Conservation (phyloP, 2,113 vertebrate genomes). For the Dasyurus viverrinus region DNA sequence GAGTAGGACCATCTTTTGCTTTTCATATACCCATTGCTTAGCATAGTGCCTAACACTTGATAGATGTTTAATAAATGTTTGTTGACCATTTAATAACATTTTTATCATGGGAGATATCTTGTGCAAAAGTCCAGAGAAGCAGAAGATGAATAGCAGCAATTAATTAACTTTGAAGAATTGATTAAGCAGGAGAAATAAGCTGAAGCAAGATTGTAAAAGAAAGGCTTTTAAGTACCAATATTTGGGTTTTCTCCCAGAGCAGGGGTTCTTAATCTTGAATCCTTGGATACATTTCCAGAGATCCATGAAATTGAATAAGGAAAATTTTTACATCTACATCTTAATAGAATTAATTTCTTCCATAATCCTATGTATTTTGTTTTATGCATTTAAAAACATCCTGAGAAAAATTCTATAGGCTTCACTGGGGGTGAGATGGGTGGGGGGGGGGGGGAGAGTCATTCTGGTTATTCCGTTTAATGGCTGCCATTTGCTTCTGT, state of each 20-base stretch:
- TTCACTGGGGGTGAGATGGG: background rate
- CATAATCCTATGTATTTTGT: background rate
- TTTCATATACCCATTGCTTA: background rate
- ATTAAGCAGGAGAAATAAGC: background rate
- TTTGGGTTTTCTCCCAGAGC: background rate
- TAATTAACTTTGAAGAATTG: background rate
- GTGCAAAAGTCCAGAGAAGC: background rate
- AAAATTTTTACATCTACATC: background rate
- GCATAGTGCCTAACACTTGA: background rate
- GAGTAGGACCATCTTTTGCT: background rate
- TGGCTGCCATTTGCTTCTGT: background rate
- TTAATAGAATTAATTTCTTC: background rate
- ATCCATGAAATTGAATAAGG: background rate
- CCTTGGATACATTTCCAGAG: background rate
- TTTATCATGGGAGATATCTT: background rate
- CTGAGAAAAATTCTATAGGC: background rate
- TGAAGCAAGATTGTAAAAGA: background rate
- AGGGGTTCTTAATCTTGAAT: background rate
- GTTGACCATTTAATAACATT: background rate
- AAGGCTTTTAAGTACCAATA: background rate
- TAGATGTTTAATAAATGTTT: background rate
- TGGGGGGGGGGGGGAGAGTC: background rate
- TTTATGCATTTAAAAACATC: background rate
- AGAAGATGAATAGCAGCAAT: background rate
- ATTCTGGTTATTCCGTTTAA: background rate